phyloP scores from a whole-genome alignment of 1,140 invertebrate genomes.

The Artemia franciscana region DNA sequence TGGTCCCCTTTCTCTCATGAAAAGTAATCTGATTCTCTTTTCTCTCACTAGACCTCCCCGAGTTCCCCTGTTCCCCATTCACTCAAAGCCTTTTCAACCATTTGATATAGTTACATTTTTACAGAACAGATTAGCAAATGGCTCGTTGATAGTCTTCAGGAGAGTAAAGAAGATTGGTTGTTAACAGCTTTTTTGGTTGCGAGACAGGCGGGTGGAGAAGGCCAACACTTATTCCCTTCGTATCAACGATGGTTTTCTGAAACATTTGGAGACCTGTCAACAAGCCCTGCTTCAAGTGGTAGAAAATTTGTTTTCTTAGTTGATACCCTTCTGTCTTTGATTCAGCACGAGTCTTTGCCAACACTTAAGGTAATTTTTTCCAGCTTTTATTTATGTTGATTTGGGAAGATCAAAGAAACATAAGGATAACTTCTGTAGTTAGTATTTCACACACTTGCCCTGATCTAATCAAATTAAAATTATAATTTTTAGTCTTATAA shows the following conservation, averaged over 20 bases:
- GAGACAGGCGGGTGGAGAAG: neutral
- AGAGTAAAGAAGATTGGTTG: neutral
- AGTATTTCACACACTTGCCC: no score
- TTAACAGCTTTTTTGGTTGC: neutral
- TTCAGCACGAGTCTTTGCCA: neutral
- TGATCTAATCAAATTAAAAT: no score
- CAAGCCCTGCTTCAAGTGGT: neutral
- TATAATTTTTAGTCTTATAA: no score
- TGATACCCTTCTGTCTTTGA: neutral
- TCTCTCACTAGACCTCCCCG: no score
- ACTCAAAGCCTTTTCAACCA: no score
- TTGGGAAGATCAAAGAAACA: no score
- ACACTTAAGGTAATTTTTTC: neutral
- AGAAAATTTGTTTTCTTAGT: neutral
- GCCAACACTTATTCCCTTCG: neutral
- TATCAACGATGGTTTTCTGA: neutral
- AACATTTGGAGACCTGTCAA: neutral
- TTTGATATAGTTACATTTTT: no score
- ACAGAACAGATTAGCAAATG: neutral
- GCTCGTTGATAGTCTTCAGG: neutral
- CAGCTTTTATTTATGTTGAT: no score
- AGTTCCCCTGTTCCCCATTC: no score
- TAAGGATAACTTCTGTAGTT: no score
- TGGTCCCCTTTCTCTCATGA: no score
- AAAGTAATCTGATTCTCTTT: no score